A percentile compares a stretch with the other conserved stretches of the same genome.
phyloP scores from a whole-genome alignment of 2,113 vertebrate genomes.

The Xenopus laevis region DNA sequence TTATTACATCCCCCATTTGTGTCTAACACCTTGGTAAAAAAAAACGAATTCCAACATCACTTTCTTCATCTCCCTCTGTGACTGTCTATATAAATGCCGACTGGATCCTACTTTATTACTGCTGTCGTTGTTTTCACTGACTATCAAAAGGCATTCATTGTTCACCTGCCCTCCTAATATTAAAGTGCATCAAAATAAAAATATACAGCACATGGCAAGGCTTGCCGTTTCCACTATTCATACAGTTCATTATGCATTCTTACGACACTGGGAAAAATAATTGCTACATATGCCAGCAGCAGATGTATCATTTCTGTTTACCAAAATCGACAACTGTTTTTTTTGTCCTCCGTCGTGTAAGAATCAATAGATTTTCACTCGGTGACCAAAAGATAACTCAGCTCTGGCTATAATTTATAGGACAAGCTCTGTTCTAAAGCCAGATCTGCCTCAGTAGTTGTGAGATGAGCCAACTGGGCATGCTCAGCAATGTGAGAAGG shows the following conservation, averaged over 20 bases:
- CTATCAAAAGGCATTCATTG: too few relatives aligned
- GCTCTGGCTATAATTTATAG: conserved; percentile 40
- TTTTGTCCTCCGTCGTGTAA: not conserved
- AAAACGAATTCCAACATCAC: too few relatives aligned
- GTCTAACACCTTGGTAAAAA: too few relatives aligned
- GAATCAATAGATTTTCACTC: not conserved
- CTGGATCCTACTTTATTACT: too few relatives aligned
- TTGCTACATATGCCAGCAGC: not conserved
- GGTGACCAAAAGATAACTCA: conserved; percentile 26
- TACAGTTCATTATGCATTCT: not conserved
- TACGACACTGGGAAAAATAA: not conserved
- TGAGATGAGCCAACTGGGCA: conserved; percentile 46
- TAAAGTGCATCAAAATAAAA: too few relatives aligned
- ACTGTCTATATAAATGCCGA: too few relatives aligned
- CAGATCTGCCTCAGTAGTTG: conserved; percentile 36
- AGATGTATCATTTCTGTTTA: not conserved
- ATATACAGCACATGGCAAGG: too few relatives aligned
- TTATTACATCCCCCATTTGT: too few relatives aligned
- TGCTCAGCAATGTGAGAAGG: conserved; percentile 43
- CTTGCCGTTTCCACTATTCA: too few relatives aligned
- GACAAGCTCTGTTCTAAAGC: conserved; percentile 41
- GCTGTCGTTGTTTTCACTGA: too few relatives aligned
- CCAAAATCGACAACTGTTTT: not conserved
- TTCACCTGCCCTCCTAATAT: too few relatives aligned
- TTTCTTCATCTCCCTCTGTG: too few relatives aligned